Base-by-base conservation (phyloP, 2,888 invertebrate genomes). In the Lepidochitona cinerea region DNA sequence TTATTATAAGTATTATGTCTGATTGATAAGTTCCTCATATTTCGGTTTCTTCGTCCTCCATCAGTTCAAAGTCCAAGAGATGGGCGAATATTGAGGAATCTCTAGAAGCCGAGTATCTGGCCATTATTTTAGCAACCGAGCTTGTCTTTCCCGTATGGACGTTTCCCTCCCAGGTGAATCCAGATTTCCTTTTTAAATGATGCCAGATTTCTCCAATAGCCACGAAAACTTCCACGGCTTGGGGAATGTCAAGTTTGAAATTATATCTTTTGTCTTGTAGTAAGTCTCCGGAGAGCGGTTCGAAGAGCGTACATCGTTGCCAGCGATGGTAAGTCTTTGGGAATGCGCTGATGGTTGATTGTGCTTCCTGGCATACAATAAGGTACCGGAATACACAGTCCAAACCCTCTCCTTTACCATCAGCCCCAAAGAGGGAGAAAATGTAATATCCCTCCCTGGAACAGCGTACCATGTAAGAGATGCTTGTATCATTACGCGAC, bases 361-460 rank as follows among this genome's bases (percentile, higher is more conserved):
- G 85, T 7, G 86, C 84, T 67, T 87, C 85, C 69, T 88, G 88
- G 74, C 87, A 88, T 35, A 89, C 87, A 23, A 89, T 83, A 35
- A 89, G 81, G 72, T 88, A 89, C 26, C 88, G 79, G 70, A 85
- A 85, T 0, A 85, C 86, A 76, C 88, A 88, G 78, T 88, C 88
- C 52, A 89, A 75, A 7, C 78, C 75, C 33, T 77, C 80, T 29
- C 75, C 68, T 18, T 72, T 67, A 3, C 68, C 41, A 29, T 85
- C 81, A 0, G 86, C 84, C 3, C 87, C 88, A 70, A 85, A 89
- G 32, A 89, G 69, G 0, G 88, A 89, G 75, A 89, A 88, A 35
- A 88, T 84, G 75, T 89, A 90, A 72, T 87, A 87, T 1, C 89
- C 90, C 75, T 87, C 86, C 65, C 85, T 85, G 0, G 89, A 89